phyloP scores from a whole-genome alignment of 2,113 vertebrate genomes.

The Amblyopsis rosae region DNA sequence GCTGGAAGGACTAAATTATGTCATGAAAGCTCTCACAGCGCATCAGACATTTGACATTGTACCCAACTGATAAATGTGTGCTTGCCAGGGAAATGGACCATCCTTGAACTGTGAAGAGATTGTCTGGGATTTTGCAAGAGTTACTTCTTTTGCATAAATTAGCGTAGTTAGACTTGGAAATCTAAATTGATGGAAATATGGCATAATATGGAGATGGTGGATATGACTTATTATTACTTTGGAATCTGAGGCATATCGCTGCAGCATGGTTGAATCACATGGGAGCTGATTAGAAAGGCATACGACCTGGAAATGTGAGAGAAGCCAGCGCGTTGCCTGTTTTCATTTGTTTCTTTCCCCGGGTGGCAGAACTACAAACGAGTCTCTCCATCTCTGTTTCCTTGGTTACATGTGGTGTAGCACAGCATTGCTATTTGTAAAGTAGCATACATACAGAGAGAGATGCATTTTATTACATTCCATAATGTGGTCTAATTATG shows the following conservation, averaged over 20 bases:
- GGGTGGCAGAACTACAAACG: not conserved
- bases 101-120: conserved; percentile 18
- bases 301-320: too few species aligned
- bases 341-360: not conserved
- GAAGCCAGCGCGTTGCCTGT: too few species aligned
- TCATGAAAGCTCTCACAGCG: not conserved
- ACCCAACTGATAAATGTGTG: not conserved
- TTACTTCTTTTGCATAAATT: conserved; percentile 33
- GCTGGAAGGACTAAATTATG: not conserved
- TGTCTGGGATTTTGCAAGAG: conserved; percentile 1
- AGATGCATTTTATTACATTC: not conserved
- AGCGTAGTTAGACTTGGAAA: conserved; percentile 29
- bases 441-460: not conserved
- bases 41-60: not conserved
- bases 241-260: too few species aligned
- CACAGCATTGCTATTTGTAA: conserved; percentile 19
- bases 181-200: too few species aligned
- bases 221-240: too few species aligned
- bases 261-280: too few species aligned
- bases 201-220: not conserved
- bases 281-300: too few species aligned
- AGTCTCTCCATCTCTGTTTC: conserved; percentile 10
- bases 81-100: not conserved
- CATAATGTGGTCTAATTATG: not conserved
- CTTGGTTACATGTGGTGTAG: conserved; percentile 38